Conservation (phyloP, 2,888 invertebrate genomes). For the Troides aeacus region DNA sequence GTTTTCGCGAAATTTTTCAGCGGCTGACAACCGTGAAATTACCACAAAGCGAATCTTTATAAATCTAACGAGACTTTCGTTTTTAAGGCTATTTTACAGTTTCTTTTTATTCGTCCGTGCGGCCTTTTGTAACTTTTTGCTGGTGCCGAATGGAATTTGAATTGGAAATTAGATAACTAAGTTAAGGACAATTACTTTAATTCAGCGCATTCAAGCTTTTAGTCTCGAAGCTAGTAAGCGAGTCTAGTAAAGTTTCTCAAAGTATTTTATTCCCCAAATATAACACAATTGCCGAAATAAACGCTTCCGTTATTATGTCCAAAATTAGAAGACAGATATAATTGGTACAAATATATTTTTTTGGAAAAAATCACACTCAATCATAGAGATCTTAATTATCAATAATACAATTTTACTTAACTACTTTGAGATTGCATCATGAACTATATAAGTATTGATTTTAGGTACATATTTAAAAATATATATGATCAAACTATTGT, state of each 20-base stretch:
- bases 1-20: slow-evolving; percentile 18
- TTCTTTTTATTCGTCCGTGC: background rate
- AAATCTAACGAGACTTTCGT: slow-evolving; percentile 4
- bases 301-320: too few relatives aligned
- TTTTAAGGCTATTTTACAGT: slow-evolving; percentile 6
- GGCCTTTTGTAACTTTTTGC: background rate
- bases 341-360: too few relatives aligned
- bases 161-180: background rate
- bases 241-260: too few relatives aligned
- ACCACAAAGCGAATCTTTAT: slow-evolving; percentile 6
- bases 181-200: background rate
- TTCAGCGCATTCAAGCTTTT: too few relatives aligned
- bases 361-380: too few relatives aligned
- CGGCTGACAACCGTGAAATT: slow-evolving; percentile 22
- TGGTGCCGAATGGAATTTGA: background rate
- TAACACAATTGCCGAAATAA: too few relatives aligned
- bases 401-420: too few relatives aligned
- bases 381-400: too few relatives aligned
- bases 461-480: too few relatives aligned
- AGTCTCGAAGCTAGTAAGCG: too few relatives aligned
- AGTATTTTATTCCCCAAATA: too few relatives aligned
- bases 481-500: background rate
- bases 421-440: background rate
- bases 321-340: too few relatives aligned
- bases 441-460: background rate